Conservation (phyloP, 2,113 vertebrate genomes). For the Micronisus gabar region DNA sequence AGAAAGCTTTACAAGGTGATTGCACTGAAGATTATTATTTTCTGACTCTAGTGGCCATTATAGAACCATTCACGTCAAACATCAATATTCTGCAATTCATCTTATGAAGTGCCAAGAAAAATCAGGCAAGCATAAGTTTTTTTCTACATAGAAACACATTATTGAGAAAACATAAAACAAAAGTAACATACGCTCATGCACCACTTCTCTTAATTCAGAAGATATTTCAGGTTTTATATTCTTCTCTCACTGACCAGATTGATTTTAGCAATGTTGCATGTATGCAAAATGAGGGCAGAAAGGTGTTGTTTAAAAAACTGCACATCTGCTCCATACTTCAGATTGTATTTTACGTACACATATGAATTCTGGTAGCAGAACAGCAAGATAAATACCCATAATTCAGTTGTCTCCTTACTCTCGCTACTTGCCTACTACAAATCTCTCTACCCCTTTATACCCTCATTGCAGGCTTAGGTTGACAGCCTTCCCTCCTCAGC, state of each 20-base stretch:
- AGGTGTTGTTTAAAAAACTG: neutral
- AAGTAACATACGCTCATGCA: fast-evolving
- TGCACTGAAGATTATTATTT: neutral
- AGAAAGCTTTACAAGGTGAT: neutral
- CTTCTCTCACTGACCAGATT: neutral
- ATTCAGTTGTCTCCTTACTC: neutral
- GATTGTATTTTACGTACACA: neutral
- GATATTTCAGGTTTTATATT: neutral
- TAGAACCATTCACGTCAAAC: neutral
- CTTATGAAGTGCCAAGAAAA: neutral
- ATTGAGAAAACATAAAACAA: neutral
- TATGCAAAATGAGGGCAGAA: neutral
- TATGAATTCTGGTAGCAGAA: neutral
- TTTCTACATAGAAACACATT: fast-evolving
- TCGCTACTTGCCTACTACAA: neutral
- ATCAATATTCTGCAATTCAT: neutral
- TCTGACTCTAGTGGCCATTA: neutral
- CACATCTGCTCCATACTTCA: neutral
- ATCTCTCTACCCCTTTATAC: neutral
- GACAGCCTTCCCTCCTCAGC: neutral
- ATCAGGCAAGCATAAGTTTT: neutral
- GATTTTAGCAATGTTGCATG: fast-evolving
- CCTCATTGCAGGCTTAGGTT: neutral
- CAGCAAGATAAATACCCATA: neutral
- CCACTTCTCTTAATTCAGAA: neutral